These are phyloP conservation scores for Thalassophryne amazonica DNA, from an alignment of 2,797 vertebrate species.

Conservation along the genomic window DNA sequence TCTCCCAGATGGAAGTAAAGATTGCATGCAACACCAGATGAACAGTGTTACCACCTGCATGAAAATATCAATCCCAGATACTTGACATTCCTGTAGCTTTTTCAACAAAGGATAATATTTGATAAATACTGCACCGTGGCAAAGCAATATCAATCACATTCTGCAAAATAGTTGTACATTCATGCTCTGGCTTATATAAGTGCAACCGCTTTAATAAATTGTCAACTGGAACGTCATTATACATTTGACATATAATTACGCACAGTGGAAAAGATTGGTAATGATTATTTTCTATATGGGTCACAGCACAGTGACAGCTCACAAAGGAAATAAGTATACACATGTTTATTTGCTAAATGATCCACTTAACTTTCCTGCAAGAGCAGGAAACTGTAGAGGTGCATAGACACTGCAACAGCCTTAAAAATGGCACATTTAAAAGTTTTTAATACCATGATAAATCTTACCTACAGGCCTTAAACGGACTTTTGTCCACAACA, in stretches of 20 bases:
- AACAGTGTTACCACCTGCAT: too few species aligned
- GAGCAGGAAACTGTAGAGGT: slow-evolving; percentile 21
- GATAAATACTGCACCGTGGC: not conserved
- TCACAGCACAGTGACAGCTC: not conserved
- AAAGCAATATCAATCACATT: not conserved
- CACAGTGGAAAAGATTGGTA: not conserved
- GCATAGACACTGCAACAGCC: slow-evolving; percentile 21
- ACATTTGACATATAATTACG: not conserved
- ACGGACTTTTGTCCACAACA: slow-evolving; percentile 60
- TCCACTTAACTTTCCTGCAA: slow-evolving; percentile 2
- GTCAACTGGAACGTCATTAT: not conserved
- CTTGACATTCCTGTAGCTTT: too few species aligned
- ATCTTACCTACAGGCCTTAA: slow-evolving; percentile 67
- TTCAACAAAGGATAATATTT: too few species aligned
- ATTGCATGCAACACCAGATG: too few species aligned
- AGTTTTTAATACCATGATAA: slow-evolving; percentile 61
- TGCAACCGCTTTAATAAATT: not conserved
- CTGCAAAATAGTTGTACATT: not conserved
- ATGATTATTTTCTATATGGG: not conserved
- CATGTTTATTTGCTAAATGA: slow-evolving; percentile 15
- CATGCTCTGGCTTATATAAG: not conserved
- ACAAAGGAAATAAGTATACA: slow-evolving; percentile 15
- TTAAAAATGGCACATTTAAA: slow-evolving; percentile 50
- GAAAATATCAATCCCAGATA: too few species aligned
- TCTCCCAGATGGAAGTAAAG: too few species aligned